These are phyloP conservation scores for Crenuchus spilurus DNA, from an alignment of 2,797 vertebrate genomes.

Conservation along the genomic window DNA sequence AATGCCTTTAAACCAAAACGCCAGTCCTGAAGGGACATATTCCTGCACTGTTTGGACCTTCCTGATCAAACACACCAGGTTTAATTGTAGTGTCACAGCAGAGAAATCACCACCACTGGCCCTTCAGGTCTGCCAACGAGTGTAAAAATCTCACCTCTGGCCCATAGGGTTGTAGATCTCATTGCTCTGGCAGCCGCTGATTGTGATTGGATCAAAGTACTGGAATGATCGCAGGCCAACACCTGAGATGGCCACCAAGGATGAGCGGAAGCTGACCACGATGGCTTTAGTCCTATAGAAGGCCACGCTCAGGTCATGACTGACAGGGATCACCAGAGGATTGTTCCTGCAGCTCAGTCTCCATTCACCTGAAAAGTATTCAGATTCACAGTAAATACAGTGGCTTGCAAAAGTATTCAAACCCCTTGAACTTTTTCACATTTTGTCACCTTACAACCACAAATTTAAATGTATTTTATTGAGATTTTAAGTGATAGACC, in stretches of 20 bases:
- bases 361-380: conserved; percentile 82
- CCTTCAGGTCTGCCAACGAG: not conserved
- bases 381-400: not conserved
- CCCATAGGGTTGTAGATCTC: conserved; percentile 86
- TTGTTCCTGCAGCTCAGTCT: conserved; percentile 96
- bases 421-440: too few relatives aligned
- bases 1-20: not conserved
- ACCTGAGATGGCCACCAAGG: conserved; percentile 93
- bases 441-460: too few relatives aligned
- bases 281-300: conserved; percentile 97
- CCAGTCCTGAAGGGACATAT: too few relatives aligned
- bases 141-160: conserved; percentile 80
- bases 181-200: conserved; percentile 88
- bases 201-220: conserved; percentile 97
- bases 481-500: too few relatives aligned
- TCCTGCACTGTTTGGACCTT: too few relatives aligned
- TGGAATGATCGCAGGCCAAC: conserved; percentile 97
- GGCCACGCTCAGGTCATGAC: conserved; percentile 94
- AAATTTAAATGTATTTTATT: too few relatives aligned
- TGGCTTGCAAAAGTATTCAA: too few relatives aligned
- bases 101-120: too few relatives aligned
- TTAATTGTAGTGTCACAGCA: too few relatives aligned
- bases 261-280: conserved; percentile 89
- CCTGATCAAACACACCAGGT: too few relatives aligned
- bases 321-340: conserved; percentile 96